Conservation (phyloP, 1,140 invertebrate genomes). For the Drosophila cardini region DNA sequence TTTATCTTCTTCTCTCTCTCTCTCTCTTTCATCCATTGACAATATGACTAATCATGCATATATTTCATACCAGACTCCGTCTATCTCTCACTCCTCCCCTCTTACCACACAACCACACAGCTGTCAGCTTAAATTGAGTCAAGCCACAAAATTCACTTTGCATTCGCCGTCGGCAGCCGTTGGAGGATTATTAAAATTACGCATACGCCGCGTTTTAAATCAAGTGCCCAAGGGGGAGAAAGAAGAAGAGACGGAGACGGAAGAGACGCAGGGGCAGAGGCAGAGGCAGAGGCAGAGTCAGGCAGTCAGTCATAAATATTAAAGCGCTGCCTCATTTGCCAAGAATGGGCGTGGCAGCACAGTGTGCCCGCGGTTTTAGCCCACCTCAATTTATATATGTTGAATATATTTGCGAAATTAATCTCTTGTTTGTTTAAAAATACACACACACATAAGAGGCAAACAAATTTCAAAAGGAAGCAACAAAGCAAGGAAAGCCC, state of each 20-base stretch:
- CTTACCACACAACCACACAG: slow-evolving; percentile 48
- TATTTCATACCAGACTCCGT: slow-evolving; percentile 60
- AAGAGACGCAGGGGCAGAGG: not conserved
- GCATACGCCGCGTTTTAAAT: slow-evolving; percentile 81
- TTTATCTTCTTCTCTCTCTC: slow-evolving; percentile 4
- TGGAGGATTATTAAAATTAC: slow-evolving; percentile 81
- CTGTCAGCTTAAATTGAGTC: slow-evolving; percentile 77
- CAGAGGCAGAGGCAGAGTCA: not conserved
- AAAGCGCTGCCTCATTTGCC: slow-evolving; percentile 44
- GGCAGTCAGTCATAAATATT: slow-evolving; percentile 70
- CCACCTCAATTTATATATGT: slow-evolving; percentile 32
- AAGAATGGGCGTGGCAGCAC: slow-evolving; percentile 39
- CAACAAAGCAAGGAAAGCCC: not conserved
- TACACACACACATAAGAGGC: slow-evolving; percentile 11
- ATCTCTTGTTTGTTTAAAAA: slow-evolving; percentile 41
- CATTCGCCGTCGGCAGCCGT: slow-evolving; percentile 59
- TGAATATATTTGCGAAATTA: slow-evolving; percentile 42
- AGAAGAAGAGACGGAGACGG: too few species aligned
- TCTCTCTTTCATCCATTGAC: slow-evolving; percentile 54
- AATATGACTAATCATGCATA: slow-evolving; percentile 82
- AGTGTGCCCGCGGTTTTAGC: slow-evolving; percentile 6
- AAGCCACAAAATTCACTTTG: slow-evolving; percentile 81
- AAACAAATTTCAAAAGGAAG: slow-evolving; percentile 18
- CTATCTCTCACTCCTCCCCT: too few species aligned
- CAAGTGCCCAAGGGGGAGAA: slow-evolving; percentile 42